Evolutionary conservation across 1,140 invertebrate genomes (phyloP), one percentile per base, ranked within the genome.

Genomic region (Euwallacea similis): DNA sequence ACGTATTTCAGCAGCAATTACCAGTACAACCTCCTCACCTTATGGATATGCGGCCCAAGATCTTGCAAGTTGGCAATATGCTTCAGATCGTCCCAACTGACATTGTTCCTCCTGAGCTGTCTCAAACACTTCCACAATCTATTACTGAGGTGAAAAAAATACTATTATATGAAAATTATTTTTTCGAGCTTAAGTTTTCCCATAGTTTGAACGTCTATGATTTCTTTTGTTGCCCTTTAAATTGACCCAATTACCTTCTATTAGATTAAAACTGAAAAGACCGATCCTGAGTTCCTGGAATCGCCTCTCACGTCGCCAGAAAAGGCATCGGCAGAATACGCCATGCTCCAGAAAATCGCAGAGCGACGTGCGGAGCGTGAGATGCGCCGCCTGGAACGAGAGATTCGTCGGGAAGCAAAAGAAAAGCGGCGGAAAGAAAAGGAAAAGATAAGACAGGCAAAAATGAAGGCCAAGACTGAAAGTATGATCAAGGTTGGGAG

Each of bases 41-140:
- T 15, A 60, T 58, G 42, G 53, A 68, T 7, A n/a, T 64, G 6
- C 42, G 61, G 54, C 44, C 59, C 9, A 46, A 66, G 69, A 76
- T 80, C 43, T 75, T 84, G 0, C 81, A 86, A 82, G 83, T 87
- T 11, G 87, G 87, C 11, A 87, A 88, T 75, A 84, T 87, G 74
- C 77, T 88, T 0, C 86, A 87, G 80, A 86, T 88, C 13, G 82
- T 86, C 7, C 86, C 86, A 2, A 67, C 64, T 6, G 76, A 76
- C n/a, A 62, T 67, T 10, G 55, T 65, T 64, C 54, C 61, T 53
- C 11, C 42, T 8, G 62, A 58, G 8, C 6, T 50, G 46, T 2
- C 13, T 33, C 1, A 1, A 33, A 2, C 21, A 33, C 21, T 2
- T 33, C 21, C 21, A 33, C 4, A 1, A 2, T 33, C 21, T 33